Base-by-base conservation (phyloP, 2,888 invertebrate genomes). In the Trisateles emortualis region DNA sequence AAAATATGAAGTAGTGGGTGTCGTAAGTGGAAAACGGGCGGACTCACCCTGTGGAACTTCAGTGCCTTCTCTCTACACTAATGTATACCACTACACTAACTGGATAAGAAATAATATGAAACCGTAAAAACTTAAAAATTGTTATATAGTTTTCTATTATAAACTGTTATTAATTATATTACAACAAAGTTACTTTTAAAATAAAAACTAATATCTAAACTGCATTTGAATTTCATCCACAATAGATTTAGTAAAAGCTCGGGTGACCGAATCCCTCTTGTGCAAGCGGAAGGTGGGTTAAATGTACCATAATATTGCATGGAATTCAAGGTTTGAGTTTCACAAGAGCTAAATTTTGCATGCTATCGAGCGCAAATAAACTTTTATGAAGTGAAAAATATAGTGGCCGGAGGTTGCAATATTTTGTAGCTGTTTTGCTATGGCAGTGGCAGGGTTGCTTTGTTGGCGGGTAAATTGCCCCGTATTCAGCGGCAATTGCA, bases 1-100 rank as follows among this genome's bases (percentile, higher is more conserved):
- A 14, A 86, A 78, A 55, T 90, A 89, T 68, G 87, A 81, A 66
- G 78, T 89, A 2, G 83, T 86, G 1, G 92, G 92, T 2, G 76
- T 92, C 5, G 92, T 92, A 3, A 92, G 92, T 68, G 92, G 92
- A 0, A 92, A 92, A 61, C 68, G 91, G 47, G 80, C 86, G 0
- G 91, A 91, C 54, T 74, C 84, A 4, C 87, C 87, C 0, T 92
- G 92, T 47, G 92, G 92, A 0, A 84, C 91, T 0, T 67, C 86
- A 0, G 86, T 91, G 0, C 92, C 92, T 0, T 90, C 92, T 0
- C 78, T 92, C 0, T 92, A 88, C 46, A 90, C 91, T 1, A 92
- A 85, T 57, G 91, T 92, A 1, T 91, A 81, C 63, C 74, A 83
- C 30, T 90, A 90, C 58, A 58, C 83, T 13, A 77, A 83, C 47